Evolutionary conservation across 1,140 invertebrate species (phyloP), one percentile per base, ranked within the genome.

Genomic region (Drosophila novamexicana): DNA sequence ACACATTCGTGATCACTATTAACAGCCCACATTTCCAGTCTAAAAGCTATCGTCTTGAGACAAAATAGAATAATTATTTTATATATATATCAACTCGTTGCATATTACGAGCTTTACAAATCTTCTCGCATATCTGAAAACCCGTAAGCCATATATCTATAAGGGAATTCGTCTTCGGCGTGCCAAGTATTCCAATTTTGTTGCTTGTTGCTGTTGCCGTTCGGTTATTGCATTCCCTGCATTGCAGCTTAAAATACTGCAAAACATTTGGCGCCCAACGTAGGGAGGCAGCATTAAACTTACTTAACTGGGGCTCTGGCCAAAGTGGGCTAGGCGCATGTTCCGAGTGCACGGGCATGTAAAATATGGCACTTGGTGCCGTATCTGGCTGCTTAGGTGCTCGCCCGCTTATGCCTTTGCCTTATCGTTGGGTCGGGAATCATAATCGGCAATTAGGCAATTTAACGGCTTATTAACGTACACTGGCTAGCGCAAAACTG

Each of bases 381-480:
- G 7, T 22, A 4, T 29, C n/a, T 22, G 34, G 44, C 40, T 14
- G 12, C 22, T 8, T 58, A 36, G 29, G 14, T 61, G 16, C 29
- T 22, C 36, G 12, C 9, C 14, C 12, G 10, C 12, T 22, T 50
- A 44, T 47, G 42, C 63, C 34, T n/a, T 32, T 16, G 58, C 42
- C 37, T 67, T 68, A 49, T 52, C 47, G 62, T 50, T 34, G 10
- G 42, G 22, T n/a, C 14, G 37, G 63, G 52, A 52, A 65, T 73
- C 75, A 86, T 88, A 79, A 88, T 73, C 83, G 83, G 52, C 73
- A 88, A 86, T 86, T 86, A 86, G 79, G 75, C 69, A 70, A 83
- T 86, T 88, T 83, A 88, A 86, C 84, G 83, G 76, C 72, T 77
- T 83, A 86, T 86, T 88, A 86, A 83, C 83, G 65, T 59, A 65